Evolutionary conservation across 2,888 invertebrate genomes (phyloP), one percentile per base, ranked within the genome.

Genomic region (Philereme transversata): DNA sequence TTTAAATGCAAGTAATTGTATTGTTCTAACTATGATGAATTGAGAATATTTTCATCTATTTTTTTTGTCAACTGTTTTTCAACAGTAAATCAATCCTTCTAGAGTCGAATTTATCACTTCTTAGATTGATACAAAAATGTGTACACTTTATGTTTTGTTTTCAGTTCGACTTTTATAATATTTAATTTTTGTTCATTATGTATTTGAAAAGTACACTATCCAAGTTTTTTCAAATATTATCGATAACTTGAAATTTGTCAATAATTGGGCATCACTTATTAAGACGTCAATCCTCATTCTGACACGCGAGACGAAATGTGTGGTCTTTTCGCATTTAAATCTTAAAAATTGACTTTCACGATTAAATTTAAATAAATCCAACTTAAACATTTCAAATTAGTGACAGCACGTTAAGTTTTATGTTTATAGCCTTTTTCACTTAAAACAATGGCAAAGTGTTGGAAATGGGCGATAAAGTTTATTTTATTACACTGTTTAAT

Each of bases 241-340:
- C 22, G 22, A 22, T 22, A 22, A 2, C 22, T 22, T 22, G 22
- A 22, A 22, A 22, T 22, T 22, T 22, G 1, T 48, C 44, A 40
- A n/a, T 7, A 0, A 6, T 0, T 9, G 5, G 5, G 49, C 68
- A 60, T 58, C 69, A 55, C 68, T 70, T 67, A 54, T 65, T 6
- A 63, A 70, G 62, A 69, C 69, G 64, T 70, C 70, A 67, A 54
- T 64, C 64, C 52, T 40, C 60, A 56, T 64, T 59, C 60, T 62
- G 67, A 65, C 73, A 68, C 62, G 67, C 69, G 53, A 63, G 43
- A 60, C 65, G 51, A 61, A 62, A 60, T 69, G 74, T 74, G 74
- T 73, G 74, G 74, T 73, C 74, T 69, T 40, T 40, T 65, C 54
- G 22, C 64, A 63, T 54, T 67, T 55, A 66, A 70, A 65, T 54